A percentile compares a stretch with the other conserved stretches of the same genome.
These are phyloP conservation scores for Chlamydotis undulata DNA, from an alignment of 2,113 vertebrate genomes.

Conservation along the genomic window DNA sequence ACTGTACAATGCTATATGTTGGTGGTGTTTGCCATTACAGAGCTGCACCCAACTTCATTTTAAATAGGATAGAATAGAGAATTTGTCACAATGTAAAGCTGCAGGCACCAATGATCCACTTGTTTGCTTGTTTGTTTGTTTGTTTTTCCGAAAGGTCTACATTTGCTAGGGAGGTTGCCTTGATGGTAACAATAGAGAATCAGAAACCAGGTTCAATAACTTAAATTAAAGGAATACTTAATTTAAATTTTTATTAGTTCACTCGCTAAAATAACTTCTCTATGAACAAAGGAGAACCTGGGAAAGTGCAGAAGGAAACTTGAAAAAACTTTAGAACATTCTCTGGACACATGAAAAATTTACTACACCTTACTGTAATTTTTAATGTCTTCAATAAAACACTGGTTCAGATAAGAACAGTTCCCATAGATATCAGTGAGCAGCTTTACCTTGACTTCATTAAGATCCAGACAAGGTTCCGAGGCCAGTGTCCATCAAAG, in stretches of 20 bases:
- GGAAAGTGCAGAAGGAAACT: not conserved
- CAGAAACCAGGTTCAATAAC: not conserved
- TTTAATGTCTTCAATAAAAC: not conserved
- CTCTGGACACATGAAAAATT: not conserved
- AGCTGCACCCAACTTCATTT: not conserved
- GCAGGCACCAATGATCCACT: not conserved
- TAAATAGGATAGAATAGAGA: not conserved
- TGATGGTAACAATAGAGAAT: not conserved
- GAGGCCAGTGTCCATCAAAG: not conserved
- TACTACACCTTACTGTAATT: not conserved
- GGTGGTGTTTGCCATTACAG: not conserved
- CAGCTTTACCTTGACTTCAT: not conserved
- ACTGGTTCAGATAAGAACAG: not conserved
- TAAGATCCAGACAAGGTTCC: not conserved
- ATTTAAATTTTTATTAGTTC: not conserved
- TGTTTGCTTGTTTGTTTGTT: too few species aligned
- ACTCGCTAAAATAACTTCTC: not conserved
- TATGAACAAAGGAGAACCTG: not conserved
- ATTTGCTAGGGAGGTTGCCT: not conserved
- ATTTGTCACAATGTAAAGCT: not conserved
- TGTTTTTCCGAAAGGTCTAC: not conserved
- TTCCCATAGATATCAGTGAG: not conserved
- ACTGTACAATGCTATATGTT: not conserved
- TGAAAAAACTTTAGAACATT: not conserved
- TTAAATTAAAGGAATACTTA: not conserved